Evolutionary conservation across 2,113 vertebrate species (phyloP), one percentile per base, ranked within the genome.

Genomic region (Zosterops pallidus): DNA sequence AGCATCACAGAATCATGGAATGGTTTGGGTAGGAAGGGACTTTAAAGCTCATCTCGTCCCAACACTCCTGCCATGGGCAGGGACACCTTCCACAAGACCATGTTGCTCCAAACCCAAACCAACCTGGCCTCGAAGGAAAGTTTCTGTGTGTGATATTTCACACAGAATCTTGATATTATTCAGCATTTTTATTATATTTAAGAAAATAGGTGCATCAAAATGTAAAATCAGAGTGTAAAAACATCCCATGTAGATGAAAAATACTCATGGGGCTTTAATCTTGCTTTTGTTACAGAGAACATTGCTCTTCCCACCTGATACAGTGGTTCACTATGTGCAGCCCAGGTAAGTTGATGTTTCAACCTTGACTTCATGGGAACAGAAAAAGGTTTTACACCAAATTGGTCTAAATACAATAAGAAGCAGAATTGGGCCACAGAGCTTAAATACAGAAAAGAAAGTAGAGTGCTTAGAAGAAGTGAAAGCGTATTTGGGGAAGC

Each of bases 401-500:
- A 87, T 3, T 82, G 47, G 47, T 71, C 31, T 20, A 39, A 77
- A 42, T 1, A 1, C 15, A 80, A 6, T 10, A 26, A 76, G 39
- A 63, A 86, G 41, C 62, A 94, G 63, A 82, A 89, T 4, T 23
- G 33, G 42, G 26, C 83, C 20, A 50, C 3, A 3, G 12, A 90
- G 49, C 15, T 86, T 84, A 71, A 92, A 86, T 9, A 84, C 5
- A 94, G 75, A 92, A 95, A 95, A 91, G n/a, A 47, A 56, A 86
- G 33, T 17, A 72, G 29, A 70, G 35, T 55, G 39, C 44, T 76
- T 69, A 85, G 33, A 9, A 35, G 26, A 97, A 92, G 35, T 55
- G 68, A 92, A 97, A 95, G 63, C 39, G 8, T 56, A 91, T 95
- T 74, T 86, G 92, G 67, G 69, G 75, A 92, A 77, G 63, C 46